Base-by-base conservation (phyloP, 2,113 vertebrate species). In the Rhinolophus sinicus region DNA sequence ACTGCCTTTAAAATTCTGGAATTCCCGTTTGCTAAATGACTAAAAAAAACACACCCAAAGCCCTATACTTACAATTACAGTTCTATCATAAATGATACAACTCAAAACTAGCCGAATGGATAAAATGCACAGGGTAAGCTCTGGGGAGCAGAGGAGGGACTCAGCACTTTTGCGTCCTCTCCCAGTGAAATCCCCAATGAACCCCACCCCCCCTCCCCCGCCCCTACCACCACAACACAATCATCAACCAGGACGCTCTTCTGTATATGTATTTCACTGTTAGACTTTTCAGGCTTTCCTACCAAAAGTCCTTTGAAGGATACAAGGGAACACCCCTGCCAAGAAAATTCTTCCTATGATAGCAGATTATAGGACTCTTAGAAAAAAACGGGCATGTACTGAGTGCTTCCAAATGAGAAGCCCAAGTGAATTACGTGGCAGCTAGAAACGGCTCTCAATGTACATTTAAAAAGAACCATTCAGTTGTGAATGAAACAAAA, bases 381-480 rank as follows among this genome's bases (percentile, higher is more conserved):
- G 91, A 73, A 81, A 14, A 6, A 22, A 0, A 38, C 38, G 35
- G 16, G 86, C 94, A 94, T 89, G 22, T 62, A 50, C 21, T 52
- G n/a, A 81, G 33, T 93, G 82, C 69, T 96, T 64, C 47, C 38
- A 73, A 58, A 84, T 50, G 24, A 97, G 94, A 73, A 95, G 73
- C 90, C 81, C 10, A 88, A 91, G 88, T 0, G 88, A 97, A 84
- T 67, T 52, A 54, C 93, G 50, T 94, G 30, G 76, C 81, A 95
- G 33, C 60, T 97, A 94, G 85, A 97, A 54, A 83, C 92, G 89
- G 92, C 70, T 94, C 96, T 38, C 44, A 69, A 65, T 0, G 12
- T 78, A 58, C 56, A 44, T 62, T 92, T 38, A 65, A 87, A 89
- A 85, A 30, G 24, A 65, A 44, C 0, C 1, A 38, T 81, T 30